Conservation (phyloP, 37 sponge, comb jelly and placozoan genomes). For the Aplysina aerophoba region DNA sequence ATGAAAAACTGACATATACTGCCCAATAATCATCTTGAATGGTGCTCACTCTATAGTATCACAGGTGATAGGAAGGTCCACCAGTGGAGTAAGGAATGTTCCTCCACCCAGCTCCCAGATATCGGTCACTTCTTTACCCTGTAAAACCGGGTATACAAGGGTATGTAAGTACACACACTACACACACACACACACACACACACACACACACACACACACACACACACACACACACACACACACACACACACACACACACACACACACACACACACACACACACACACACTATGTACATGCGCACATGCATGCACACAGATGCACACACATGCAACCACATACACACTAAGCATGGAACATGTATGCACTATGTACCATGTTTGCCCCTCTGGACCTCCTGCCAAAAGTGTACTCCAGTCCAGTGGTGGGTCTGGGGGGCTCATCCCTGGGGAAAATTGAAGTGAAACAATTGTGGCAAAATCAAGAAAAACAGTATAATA, state of each 20-base stretch:
- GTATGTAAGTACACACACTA: background rate
- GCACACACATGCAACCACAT: no score
- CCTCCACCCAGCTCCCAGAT: slow-evolving; percentile 98
- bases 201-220: no score
- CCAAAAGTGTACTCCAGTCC: slow-evolving; percentile 95
- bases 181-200: background rate
- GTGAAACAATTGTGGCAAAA: background rate
- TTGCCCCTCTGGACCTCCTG: slow-evolving; percentile 67
- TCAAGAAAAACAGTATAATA: background rate
- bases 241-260: no score
- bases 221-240: no score
- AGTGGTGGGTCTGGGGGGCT: slow-evolving; percentile 85
- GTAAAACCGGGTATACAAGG: background rate
- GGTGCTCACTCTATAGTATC: slow-evolving; percentile 59
- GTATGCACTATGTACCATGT: slow-evolving; percentile 45
- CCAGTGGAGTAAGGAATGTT: slow-evolving; percentile 73
- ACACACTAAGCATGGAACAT: no score
- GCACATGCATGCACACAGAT: no score
- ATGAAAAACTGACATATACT: no score
- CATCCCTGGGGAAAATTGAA: slow-evolving; percentile 62
- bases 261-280: background rate
- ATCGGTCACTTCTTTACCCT: slow-evolving; percentile 88
- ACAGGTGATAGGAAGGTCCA: slow-evolving; percentile 64
- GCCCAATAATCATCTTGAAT: no score
- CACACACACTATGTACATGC: no score